phyloP scores from a whole-genome alignment of 2,113 vertebrate species.

The Hemiscyllium ocellatum region DNA sequence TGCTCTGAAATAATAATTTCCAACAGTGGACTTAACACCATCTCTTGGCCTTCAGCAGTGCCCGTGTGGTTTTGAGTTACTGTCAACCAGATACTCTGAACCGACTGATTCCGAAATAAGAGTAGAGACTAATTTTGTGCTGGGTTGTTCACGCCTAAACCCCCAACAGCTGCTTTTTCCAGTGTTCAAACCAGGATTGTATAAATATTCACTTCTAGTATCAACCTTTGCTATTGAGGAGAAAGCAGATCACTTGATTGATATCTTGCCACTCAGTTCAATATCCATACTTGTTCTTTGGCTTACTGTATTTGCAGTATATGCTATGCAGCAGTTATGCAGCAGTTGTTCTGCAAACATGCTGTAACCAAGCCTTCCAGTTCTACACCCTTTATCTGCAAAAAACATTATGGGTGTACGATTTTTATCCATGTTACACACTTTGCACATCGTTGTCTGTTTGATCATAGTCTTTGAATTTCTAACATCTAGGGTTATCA shows the following conservation, averaged over 20 bases:
- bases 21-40: too few species aligned
- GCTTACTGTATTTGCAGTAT: background rate
- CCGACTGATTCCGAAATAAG: background rate
- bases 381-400: background rate
- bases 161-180: background rate
- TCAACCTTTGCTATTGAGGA: background rate
- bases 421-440: background rate
- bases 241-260: background rate
- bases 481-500: background rate
- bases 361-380: background rate
- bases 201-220: background rate
- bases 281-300: background rate
- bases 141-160: background rate
- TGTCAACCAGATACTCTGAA: background rate
- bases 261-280: background rate
- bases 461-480: background rate
- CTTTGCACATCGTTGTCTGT: background rate
- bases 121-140: background rate
- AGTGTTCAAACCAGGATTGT: background rate
- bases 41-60: background rate
- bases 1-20: background rate
- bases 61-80: background rate
- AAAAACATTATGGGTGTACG: background rate
- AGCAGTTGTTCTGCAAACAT: background rate
- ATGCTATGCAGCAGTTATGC: background rate